Evolutionary conservation across 2,797 vertebrate species (phyloP).

Genomic region (Brachyalestes nurse): DNA sequence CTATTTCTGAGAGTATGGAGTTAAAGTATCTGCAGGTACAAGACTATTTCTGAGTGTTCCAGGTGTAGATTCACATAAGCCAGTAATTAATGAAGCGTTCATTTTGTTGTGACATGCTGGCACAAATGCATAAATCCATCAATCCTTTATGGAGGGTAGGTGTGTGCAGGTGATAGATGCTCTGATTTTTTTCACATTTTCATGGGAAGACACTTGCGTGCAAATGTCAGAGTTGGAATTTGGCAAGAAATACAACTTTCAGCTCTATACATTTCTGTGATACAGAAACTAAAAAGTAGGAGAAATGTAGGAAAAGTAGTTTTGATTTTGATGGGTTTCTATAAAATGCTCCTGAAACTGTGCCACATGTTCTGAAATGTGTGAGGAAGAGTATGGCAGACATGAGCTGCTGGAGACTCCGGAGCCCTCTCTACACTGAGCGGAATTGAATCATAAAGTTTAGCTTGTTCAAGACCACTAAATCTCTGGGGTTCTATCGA

Average conservation of each 20-base stretch:
- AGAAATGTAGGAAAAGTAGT: no score
- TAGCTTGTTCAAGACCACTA: conserved; percentile 28
- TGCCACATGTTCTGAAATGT: neutral
- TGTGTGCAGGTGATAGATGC: neutral
- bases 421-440: conserved; percentile 19
- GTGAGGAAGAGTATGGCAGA: neutral
- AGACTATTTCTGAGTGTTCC: no score
- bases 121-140: neutral
- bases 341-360: neutral
- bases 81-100: neutral
- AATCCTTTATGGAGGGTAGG: neutral
- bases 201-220: neutral
- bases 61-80: neutral
- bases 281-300: neutral
- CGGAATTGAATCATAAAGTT: conserved; percentile 47
- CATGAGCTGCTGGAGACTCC: conserved; percentile 5
- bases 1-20: no score
- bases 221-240: neutral
- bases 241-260: neutral
- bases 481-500: conserved; percentile 33
- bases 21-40: no score
- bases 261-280: neutral
- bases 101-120: neutral
- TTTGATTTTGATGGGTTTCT: neutral
- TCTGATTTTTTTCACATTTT: neutral